A percentile compares a stretch with the other conserved stretches of the same genome.
phyloP scores from a whole-genome alignment of 2,888 invertebrate species.

The Athrips mouffetella region DNA sequence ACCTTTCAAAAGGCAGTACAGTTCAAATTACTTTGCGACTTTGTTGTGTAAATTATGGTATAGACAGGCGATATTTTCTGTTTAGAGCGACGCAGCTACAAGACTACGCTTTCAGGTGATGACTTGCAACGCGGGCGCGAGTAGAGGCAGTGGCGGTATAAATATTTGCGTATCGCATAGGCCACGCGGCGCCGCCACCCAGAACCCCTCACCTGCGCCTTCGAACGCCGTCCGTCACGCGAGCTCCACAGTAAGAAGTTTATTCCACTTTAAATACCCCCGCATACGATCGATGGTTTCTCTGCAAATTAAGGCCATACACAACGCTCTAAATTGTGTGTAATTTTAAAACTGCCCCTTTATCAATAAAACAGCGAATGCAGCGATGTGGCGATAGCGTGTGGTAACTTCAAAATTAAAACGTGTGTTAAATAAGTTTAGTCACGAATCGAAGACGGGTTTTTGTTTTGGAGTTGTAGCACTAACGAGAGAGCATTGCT shows the following conservation, averaged over 20 bases:
- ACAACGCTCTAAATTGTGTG: constrained; percentile 20
- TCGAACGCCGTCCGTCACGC: constrained; percentile 55
- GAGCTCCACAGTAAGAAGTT: constrained; percentile 50
- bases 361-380: constrained; percentile 3
- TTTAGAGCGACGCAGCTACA: constrained; percentile 54
- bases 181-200: constrained; percentile 21
- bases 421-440: constrained; percentile 1
- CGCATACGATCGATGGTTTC: constrained; percentile 47
- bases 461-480: background rate
- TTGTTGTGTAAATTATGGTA: constrained; percentile 46
- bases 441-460: background rate
- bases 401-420: constrained; percentile 6
- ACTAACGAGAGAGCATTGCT: constrained; percentile 1
- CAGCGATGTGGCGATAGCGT: constrained; percentile 6
- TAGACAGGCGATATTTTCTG: constrained; percentile 63
- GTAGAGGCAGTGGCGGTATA: constrained; percentile 50
- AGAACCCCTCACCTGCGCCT: constrained; percentile 15
- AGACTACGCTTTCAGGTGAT: constrained; percentile 72
- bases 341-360: constrained; percentile 12
- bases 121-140: constrained; percentile 49
- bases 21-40: constrained; percentile 49
- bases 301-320: constrained; percentile 42
- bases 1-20: constrained; percentile 27
- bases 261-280: constrained; percentile 59
- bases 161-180: constrained; percentile 68